These are phyloP conservation scores for Athalia rosae DNA, from an alignment of 2,888 invertebrate species.

Conservation along the genomic window DNA sequence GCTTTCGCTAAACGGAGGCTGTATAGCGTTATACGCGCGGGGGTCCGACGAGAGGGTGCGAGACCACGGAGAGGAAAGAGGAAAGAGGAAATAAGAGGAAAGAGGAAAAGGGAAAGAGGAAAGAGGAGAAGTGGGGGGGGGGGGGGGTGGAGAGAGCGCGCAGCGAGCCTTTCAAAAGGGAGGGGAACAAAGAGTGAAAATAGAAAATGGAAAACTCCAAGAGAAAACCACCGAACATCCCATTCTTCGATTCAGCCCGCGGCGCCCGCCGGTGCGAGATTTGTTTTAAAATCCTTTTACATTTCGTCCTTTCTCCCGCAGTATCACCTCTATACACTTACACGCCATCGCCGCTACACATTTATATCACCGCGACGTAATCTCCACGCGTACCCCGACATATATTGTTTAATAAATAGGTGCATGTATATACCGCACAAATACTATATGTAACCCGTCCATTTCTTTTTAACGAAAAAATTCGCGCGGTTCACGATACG, in stretches of 20 bases:
- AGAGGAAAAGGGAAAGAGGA: slow-evolving; percentile 38
- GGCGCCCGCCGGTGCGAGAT: slow-evolving; percentile 67
- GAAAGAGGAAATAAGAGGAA: slow-evolving; percentile 42
- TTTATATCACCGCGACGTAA: slow-evolving; percentile 1
- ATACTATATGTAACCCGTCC: no score
- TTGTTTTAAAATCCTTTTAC: slow-evolving; percentile 73
- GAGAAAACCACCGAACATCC: slow-evolving; percentile 67
- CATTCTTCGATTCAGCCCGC: slow-evolving; percentile 69
- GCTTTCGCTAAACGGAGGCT: slow-evolving; percentile 62
- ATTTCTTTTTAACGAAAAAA: no score
- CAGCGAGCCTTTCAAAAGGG: slow-evolving; percentile 51
- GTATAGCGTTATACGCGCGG: slow-evolving; percentile 46
- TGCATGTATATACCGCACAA: no score
- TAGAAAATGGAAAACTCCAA: slow-evolving; percentile 69
- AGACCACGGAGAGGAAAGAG: slow-evolving; percentile 42
- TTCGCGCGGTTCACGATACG: no score
- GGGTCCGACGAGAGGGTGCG: slow-evolving; percentile 40
- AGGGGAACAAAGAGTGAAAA: slow-evolving; percentile 56
- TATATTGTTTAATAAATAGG: no score
- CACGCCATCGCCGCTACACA: neutral
- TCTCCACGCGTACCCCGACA: neutral
- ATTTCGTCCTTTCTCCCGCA: slow-evolving; percentile 59
- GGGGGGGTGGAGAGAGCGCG: slow-evolving; percentile 24
- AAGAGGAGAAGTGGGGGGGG: slow-evolving; percentile 24
- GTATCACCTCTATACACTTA: neutral